These are phyloP conservation scores for Ectobius pallidus DNA, from an alignment of 2,888 invertebrate genomes.

Conservation along the genomic window DNA sequence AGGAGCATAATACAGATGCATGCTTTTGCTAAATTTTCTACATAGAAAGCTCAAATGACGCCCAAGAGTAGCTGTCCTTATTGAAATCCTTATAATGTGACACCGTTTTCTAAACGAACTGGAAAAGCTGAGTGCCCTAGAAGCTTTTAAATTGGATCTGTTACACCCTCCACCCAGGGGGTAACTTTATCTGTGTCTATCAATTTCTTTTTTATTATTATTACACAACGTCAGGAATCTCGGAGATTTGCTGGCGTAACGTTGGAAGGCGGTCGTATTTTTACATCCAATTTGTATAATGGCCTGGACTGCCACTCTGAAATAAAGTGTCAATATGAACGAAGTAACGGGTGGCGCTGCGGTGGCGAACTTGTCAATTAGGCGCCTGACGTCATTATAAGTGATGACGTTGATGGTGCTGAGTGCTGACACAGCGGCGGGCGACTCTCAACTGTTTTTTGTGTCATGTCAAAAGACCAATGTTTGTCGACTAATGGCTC, in stretches of 20 bases:
- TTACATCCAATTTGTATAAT: slow-evolving; percentile 26
- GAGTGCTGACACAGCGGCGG: slow-evolving; percentile 22
- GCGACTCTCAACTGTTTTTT: not conserved
- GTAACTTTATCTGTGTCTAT: slow-evolving; percentile 8
- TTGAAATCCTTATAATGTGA: no score
- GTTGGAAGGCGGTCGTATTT: slow-evolving; percentile 9
- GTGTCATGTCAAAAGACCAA: slow-evolving; percentile 19
- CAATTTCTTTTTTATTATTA: slow-evolving; percentile 18
- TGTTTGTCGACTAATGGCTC: slow-evolving; percentile 17
- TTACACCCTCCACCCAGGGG: not conserved
- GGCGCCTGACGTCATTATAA: slow-evolving; percentile 25
- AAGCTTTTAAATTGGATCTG: slow-evolving; percentile 1
- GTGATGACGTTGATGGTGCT: slow-evolving; percentile 23
- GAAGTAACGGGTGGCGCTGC: slow-evolving; percentile 29
- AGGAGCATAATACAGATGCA: no score
- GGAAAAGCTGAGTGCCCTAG: not conserved
- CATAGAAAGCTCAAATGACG: no score
- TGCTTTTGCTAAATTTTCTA: no score
- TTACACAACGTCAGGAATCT: not conserved
- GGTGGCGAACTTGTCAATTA: slow-evolving; percentile 38
- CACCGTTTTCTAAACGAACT: no score
- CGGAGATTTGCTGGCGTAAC: not conserved
- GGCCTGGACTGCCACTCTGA: slow-evolving; percentile 26
- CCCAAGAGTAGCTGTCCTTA: no score
- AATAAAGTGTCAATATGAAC: slow-evolving; percentile 33